A percentile compares a stretch with the other conserved stretches of the same genome.
Evolutionary conservation across 2,113 vertebrate species (phyloP).

Genomic region (Tautogolabrus adspersus): DNA sequence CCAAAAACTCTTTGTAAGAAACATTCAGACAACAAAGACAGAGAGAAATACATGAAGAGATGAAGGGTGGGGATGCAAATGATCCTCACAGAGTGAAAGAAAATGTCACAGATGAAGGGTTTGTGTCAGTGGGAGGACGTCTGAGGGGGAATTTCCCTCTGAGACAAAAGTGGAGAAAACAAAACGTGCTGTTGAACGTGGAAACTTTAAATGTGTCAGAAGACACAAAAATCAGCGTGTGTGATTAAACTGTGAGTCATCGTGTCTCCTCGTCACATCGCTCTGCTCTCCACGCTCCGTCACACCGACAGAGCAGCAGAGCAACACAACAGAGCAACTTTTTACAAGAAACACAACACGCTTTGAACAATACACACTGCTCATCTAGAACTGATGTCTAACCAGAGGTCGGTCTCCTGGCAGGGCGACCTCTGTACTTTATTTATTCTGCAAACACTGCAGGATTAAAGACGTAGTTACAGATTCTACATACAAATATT

Average conservation of each 20-base stretch:
- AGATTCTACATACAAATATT: too few species aligned
- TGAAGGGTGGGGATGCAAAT: too few species aligned
- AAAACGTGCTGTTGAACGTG: conserved; percentile 16
- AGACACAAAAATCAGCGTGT: neutral
- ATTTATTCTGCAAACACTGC: too few species aligned
- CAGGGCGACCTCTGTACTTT: too few species aligned
- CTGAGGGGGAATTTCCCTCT: conserved; percentile 10
- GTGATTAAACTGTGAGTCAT: conserved; percentile 29
- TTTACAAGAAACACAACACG: neutral
- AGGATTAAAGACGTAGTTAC: too few species aligned
- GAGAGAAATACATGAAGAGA: too few species aligned
- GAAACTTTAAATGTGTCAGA: conserved; percentile 12
- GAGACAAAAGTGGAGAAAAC: neutral
- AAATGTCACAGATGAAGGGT: neutral
- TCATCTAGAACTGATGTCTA: too few species aligned
- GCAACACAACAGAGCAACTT: neutral
- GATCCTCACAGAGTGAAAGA: neutral
- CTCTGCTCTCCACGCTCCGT: neutral
- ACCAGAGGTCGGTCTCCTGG: too few species aligned
- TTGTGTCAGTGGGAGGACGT: neutral
- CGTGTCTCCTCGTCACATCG: conserved; percentile 36
- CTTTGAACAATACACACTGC: too few species aligned
- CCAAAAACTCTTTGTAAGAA: too few species aligned
- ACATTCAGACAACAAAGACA: too few species aligned
- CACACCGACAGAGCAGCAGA: too few species aligned